These are phyloP conservation scores for Apamea epomidion DNA, from an alignment of 2,888 invertebrate genomes.

Conservation along the genomic window DNA sequence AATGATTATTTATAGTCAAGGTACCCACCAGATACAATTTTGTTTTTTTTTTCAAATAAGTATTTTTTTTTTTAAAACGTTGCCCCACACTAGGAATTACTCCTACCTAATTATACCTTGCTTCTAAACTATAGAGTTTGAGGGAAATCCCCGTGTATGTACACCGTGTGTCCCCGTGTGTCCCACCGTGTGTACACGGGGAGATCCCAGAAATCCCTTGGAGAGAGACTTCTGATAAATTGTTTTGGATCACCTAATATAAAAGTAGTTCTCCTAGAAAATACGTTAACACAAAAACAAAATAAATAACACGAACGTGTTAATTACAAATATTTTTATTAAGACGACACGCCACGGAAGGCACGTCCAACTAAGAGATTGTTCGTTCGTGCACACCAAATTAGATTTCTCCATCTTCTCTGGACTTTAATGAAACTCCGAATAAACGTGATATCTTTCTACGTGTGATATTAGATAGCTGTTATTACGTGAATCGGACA, in stretches of 20 bases:
- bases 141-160: too few species aligned
- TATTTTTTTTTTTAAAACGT: too few species aligned
- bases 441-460: conserved; percentile 46
- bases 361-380: conserved; percentile 48
- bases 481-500: conserved; percentile 19
- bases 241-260: too few species aligned
- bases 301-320: conserved; percentile 38
- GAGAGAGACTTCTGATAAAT: neutral
- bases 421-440: conserved; percentile 42
- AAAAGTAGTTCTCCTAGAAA: neutral
- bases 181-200: too few species aligned
- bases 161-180: too few species aligned
- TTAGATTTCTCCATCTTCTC: conserved; percentile 53
- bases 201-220: too few species aligned
- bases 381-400: conserved; percentile 56
- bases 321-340: conserved; percentile 56
- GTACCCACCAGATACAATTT: too few species aligned
- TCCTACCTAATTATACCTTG: too few species aligned
- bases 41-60: too few species aligned
- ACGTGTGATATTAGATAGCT: conserved; percentile 32
- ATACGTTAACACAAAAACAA: conserved; percentile 1
- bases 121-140: neutral
- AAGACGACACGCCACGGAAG: conserved; percentile 24
- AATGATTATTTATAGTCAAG: neutral
- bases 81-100: too few species aligned